Evolutionary conservation across 2,797 vertebrate genomes (phyloP), one percentile per base, ranked within the genome.

Genomic region (Hyperoplus immaculatus): DNA sequence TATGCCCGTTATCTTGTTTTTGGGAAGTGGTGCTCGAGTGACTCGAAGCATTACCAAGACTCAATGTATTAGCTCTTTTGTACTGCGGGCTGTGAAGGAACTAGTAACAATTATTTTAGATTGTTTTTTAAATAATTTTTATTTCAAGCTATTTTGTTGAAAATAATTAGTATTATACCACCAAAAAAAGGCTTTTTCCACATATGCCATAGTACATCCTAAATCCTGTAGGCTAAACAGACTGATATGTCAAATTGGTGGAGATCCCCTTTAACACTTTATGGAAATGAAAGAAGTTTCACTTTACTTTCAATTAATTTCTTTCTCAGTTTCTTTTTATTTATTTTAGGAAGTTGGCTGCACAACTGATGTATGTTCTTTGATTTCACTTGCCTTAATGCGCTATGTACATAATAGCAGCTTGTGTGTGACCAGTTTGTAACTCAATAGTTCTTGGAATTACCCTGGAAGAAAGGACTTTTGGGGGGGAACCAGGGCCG

Each of bases 1-100:
- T 56, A 49, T 54, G 42, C 64, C 50, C 8, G 38, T 81, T 74
- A 77, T 86, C 66, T 85, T 79, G 57, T 73, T 78, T 75, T 15
- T 78, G 36, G 57, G 45, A 80, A 85, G 60, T 72, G 42, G 43
- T 65, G 59, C 61, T 77, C 21, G 1, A 59, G 56, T 61, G 45
- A 67, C 68, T 77, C 56, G 12, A 69, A 66, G 45, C 6, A 69
- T 68, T 60, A 75, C 0, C 1, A 21, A 50, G 13, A 50, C 53
- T 60, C 11, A 38, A 29, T 54, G 65, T 77, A 69, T 15, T 58
- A 18, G 6, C 29, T 29, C 29, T 29, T 29, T 29, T 29, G 29
- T 29, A 29, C 29, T 29, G 29, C 29, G 29, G 29, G 29, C 29
- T 29, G 29, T 29, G 29, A 29, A 29, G 29, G 29, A 29, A 29